Percentiles rank a stretch among this genome's conserved stretches.
Conservation (phyloP, 2,113 vertebrate genomes). For the Nothobranchius kuhntae region DNA sequence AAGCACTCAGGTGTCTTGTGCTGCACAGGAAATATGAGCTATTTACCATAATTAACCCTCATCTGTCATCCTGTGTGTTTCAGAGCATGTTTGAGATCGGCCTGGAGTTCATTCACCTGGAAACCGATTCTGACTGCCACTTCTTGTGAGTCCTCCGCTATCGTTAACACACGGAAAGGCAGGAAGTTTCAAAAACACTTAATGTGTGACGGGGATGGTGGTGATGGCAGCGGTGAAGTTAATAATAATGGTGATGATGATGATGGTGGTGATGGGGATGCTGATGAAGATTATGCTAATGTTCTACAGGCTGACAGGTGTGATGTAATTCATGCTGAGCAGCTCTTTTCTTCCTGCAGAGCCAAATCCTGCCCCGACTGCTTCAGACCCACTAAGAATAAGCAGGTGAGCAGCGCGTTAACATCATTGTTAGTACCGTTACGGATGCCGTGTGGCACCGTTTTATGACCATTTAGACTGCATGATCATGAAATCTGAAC, state of each 20-base stretch:
- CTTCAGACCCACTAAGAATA: conserved; percentile 93
- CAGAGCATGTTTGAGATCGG: conserved; percentile 93
- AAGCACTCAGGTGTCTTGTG: too few species aligned
- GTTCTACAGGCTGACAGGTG: neutral
- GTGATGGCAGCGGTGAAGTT: too few species aligned
- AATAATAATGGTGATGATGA: too few species aligned
- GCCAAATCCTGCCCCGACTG: conserved; percentile 86
- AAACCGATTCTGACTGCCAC: conserved; percentile 91
- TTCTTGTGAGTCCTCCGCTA: conserved; percentile 87
- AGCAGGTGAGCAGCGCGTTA: conserved; percentile 81
- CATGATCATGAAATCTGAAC: too few species aligned
- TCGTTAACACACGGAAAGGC: neutral
- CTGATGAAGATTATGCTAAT: too few species aligned
- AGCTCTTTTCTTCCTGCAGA: conserved; percentile 70
- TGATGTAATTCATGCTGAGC: neutral
- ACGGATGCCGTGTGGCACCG: too few species aligned
- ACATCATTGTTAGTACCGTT: too few species aligned
- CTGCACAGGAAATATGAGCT: neutral
- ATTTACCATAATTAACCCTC: too few species aligned
- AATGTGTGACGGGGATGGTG: too few species aligned
- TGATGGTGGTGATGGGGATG: too few species aligned
- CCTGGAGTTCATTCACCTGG: conserved; percentile 89
- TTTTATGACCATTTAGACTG: too few species aligned
- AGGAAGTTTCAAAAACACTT: too few species aligned
- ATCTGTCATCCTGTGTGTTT: neutral